Percentiles rank a stretch among this genome's conserved stretches.
These are phyloP conservation scores for Notoglanidium macrostoma DNA, from an alignment of 2,797 vertebrate species.

Conservation along the genomic window DNA sequence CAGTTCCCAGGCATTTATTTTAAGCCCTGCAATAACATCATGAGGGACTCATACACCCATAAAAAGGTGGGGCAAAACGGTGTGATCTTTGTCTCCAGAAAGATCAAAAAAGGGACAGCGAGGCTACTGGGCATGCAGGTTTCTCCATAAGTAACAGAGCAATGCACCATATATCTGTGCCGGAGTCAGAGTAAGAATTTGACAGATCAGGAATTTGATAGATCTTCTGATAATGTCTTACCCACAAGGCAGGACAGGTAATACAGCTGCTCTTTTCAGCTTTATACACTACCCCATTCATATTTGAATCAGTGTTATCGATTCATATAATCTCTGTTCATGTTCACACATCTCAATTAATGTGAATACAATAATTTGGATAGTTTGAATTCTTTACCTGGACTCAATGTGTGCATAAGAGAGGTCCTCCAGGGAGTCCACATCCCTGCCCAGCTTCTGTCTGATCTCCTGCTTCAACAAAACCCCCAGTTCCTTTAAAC, in stretches of 20 bases:
- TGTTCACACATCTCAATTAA: not conserved
- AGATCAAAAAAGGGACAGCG: not conserved
- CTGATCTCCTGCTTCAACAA: slow-evolving; percentile 73
- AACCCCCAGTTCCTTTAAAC: slow-evolving; percentile 75
- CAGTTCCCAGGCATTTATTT: not conserved
- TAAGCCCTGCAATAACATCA: not conserved
- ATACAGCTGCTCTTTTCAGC: not conserved
- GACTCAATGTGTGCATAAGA: slow-evolving; percentile 87
- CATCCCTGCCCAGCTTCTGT: slow-evolving; percentile 70
- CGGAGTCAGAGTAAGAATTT: not conserved
- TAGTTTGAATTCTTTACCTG: slow-evolving; percentile 73
- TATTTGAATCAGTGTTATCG: not conserved
- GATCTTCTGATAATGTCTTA: not conserved
- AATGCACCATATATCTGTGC: not conserved
- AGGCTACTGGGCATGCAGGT: too few species aligned
- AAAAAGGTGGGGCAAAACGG: not conserved
- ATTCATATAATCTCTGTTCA: not conserved
- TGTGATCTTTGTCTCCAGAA: not conserved
- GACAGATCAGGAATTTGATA: not conserved
- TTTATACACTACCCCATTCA: not conserved
- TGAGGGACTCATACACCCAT: not conserved
- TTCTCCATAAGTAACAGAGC: not conserved
- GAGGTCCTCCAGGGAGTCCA: slow-evolving; percentile 70
- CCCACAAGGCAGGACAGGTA: not conserved
- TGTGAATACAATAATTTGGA: not conserved